Evolutionary conservation across 2,113 vertebrate genomes (phyloP), one percentile per base, ranked within the genome.

Genomic region (Nycticorax nycticorax): DNA sequence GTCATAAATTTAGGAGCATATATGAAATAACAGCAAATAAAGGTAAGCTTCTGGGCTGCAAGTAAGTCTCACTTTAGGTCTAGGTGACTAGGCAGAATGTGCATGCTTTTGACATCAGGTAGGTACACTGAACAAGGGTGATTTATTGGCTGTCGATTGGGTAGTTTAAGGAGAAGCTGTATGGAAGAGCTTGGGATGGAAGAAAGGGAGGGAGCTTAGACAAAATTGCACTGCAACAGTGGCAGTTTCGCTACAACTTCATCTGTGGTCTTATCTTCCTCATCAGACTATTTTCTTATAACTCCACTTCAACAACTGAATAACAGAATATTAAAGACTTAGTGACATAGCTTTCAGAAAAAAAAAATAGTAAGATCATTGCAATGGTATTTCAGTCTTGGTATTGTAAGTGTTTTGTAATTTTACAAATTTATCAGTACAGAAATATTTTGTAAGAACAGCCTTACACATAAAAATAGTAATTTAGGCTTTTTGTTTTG

Each of bases 11-110:
- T 57, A 73, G 12, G 8, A 53, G 5, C 3, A 1, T 26, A 19
- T 35, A 10, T 9, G 26, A 72, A 57, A 57, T 8, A 47, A 53
- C 3, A 53, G 16, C 15, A 67, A 96, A 72, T 35, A 37, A 66
- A 75, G 12, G 8, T 10, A 53, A 84, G 4, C 2, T 66, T 63
- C 32, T 64, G 30, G 15, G 19, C 30, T 33, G 5, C 0, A 0
- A 64, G 21, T 23, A 66, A 56, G 47, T 73, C 47, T 76, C 52
- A 11, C 5, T 81, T 56, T 23, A 45, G 12, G 21, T 41, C 39
- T 30, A 6, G 14, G 32, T 35, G 59, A 73, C 28, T 33, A 81
- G 24, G 37, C 7, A 73, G 64, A 59, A 55, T 12, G 15, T 37
- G 3, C 14, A 37, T 6, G 9, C 11, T 7, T 52, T 66, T 60